A percentile compares a stretch with the other conserved stretches of the same genome.
Conservation (phyloP, 2,888 invertebrate genomes). For the Rutpela maculata region DNA sequence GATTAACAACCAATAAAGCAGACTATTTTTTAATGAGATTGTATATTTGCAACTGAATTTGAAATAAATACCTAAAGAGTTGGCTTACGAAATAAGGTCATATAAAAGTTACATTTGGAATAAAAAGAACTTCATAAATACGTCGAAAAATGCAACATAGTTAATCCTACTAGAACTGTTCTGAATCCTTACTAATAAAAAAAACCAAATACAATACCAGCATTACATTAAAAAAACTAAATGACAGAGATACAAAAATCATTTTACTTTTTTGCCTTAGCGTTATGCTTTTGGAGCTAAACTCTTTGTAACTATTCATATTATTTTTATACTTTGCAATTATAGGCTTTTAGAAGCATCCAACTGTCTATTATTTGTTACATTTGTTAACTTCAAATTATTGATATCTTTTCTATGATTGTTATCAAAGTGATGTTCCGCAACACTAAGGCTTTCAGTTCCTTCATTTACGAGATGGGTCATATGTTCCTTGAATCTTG, state of each 20-base stretch:
- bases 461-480: too few species aligned
- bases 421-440: too few species aligned
- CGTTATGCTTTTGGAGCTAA: constrained; percentile 69
- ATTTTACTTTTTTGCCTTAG: too few species aligned
- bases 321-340: too few species aligned
- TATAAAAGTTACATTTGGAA: constrained; percentile 54
- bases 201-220: constrained; percentile 41
- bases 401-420: too few species aligned
- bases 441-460: too few species aligned
- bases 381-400: too few species aligned
- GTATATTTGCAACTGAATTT: constrained; percentile 70
- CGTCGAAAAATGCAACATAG: constrained; percentile 40
- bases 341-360: too few species aligned
- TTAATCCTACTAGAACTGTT: constrained; percentile 28
- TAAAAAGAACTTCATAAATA: constrained; percentile 50
- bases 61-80: constrained; percentile 66
- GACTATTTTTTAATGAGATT: constrained; percentile 72
- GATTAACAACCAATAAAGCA: too few species aligned
- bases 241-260: constrained; percentile 17
- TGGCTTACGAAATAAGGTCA: constrained; percentile 50
- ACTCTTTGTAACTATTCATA: too few species aligned
- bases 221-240: constrained; percentile 42
- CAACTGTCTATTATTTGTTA: too few species aligned
- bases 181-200: constrained; percentile 34
- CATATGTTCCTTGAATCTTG: too few species aligned